Percentiles rank a stretch among this genome's conserved stretches.
These are phyloP conservation scores for Phortica okadai DNA, from an alignment of 2,888 invertebrate species.

Conservation along the genomic window DNA sequence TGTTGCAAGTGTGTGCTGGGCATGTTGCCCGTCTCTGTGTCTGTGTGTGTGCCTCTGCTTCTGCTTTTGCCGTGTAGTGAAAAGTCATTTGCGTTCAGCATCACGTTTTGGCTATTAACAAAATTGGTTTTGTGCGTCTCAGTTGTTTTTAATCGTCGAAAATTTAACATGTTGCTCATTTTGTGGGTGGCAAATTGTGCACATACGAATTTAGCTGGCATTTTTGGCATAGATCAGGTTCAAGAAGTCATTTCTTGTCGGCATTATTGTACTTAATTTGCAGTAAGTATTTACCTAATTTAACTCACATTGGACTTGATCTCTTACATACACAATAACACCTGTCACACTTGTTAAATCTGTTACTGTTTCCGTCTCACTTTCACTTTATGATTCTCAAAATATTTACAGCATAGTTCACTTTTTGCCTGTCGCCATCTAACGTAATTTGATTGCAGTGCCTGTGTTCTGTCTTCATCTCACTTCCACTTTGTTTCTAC, in stretches of 20 bases:
- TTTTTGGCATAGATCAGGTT: not conserved
- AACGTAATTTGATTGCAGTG: too few relatives aligned
- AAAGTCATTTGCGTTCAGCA: not conserved
- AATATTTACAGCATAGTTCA: too few relatives aligned
- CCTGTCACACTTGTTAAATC: not conserved
- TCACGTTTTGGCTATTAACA: constrained; percentile 19
- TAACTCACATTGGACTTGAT: not conserved
- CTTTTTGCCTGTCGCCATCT: too few relatives aligned
- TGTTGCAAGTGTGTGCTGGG: constrained; percentile 22
- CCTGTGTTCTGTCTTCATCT: not conserved
- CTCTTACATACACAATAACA: not conserved
- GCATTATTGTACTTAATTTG: not conserved
- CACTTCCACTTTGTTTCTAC: not conserved
- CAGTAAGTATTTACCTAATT: not conserved
- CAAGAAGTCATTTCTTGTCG: not conserved
- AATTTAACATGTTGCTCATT: not conserved
- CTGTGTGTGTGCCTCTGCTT: too few relatives aligned
- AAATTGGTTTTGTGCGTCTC: constrained; percentile 7
- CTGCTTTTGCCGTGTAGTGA: too few relatives aligned
- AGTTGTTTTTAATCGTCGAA: too few relatives aligned
- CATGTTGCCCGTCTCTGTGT: too few relatives aligned
- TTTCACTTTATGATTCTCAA: not conserved
- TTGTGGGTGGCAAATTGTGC: constrained; percentile 24
- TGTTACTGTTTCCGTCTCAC: not conserved
- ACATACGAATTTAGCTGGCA: not conserved